These are phyloP conservation scores for Pseudomugil tenellus DNA, from an alignment of 2,797 vertebrate species.

Conservation along the genomic window DNA sequence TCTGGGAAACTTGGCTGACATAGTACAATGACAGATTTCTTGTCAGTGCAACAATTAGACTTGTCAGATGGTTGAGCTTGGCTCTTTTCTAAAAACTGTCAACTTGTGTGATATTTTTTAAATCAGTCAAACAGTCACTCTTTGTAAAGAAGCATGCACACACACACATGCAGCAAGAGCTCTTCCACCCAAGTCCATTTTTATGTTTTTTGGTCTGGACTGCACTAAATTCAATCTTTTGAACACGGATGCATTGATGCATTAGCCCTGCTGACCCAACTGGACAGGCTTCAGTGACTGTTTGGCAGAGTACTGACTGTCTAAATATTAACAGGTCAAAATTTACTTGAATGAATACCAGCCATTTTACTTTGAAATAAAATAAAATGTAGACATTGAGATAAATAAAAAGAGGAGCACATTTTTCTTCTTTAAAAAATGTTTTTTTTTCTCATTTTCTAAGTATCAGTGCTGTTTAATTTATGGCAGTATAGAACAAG, in stretches of 20 bases:
- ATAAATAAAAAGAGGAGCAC: too few species aligned
- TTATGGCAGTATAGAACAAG: too few species aligned
- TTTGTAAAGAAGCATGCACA: neutral
- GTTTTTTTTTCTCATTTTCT: too few species aligned
- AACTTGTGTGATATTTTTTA: conserved; percentile 43
- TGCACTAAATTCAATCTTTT: neutral
- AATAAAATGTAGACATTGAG: neutral
- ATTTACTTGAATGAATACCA: neutral
- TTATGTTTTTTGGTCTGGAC: neutral
- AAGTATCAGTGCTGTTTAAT: too few species aligned
- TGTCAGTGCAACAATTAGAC: conserved; percentile 55
- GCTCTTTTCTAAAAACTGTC: conserved; percentile 42
- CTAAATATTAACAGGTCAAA: neutral
- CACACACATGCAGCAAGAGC: neutral
- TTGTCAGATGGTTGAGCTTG: conserved; percentile 49
- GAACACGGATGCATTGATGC: neutral
- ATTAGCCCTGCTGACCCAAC: neutral
- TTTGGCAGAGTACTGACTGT: neutral
- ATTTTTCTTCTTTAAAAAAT: too few species aligned
- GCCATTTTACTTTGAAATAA: neutral
- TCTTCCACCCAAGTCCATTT: neutral
- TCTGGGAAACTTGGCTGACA: conserved; percentile 25
- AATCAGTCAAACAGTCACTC: conserved; percentile 21
- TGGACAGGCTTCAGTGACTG: neutral
- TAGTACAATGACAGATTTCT: conserved; percentile 39